Evolutionary conservation across 2,888 invertebrate genomes (phyloP).

Genomic region (Agrochola litura): DNA sequence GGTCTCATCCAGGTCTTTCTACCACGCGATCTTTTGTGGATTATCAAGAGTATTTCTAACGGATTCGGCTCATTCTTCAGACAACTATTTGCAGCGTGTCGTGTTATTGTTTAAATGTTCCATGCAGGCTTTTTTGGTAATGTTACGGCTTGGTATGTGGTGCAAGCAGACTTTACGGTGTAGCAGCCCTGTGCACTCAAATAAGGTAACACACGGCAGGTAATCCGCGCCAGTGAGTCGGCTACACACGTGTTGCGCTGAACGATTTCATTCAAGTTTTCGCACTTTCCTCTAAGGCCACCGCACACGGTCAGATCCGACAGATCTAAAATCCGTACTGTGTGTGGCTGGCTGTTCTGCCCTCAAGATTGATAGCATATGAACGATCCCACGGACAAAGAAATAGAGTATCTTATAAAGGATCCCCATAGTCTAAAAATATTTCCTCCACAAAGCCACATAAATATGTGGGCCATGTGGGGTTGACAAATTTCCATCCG

Average conservation of each 20-base stretch:
- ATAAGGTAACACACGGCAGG: constrained; percentile 35
- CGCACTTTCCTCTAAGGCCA: neutral
- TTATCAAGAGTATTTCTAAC: neutral
- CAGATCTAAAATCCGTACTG: neutral
- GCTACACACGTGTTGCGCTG: constrained; percentile 53
- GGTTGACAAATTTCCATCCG: neutral
- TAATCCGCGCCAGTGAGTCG: constrained; percentile 22
- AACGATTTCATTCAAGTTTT: constrained; percentile 23
- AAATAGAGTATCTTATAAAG: neutral
- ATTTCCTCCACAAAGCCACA: no score
- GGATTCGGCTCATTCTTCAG: neutral
- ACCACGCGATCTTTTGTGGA: neutral
- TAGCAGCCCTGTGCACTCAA: constrained; percentile 12
- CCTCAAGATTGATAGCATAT: neutral
- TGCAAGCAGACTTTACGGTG: neutral
- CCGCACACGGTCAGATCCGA: neutral
- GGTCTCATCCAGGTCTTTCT: no score
- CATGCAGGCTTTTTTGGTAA: neutral
- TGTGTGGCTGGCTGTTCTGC: neutral
- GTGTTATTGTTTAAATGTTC: neutral
- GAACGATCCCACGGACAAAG: neutral
- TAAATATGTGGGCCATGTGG: neutral
- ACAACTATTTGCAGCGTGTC: neutral
- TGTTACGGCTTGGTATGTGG: neutral
- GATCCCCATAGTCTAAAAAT: neutral